phyloP scores from a whole-genome alignment of 2,888 invertebrate species.

The Cabera pusaria region DNA sequence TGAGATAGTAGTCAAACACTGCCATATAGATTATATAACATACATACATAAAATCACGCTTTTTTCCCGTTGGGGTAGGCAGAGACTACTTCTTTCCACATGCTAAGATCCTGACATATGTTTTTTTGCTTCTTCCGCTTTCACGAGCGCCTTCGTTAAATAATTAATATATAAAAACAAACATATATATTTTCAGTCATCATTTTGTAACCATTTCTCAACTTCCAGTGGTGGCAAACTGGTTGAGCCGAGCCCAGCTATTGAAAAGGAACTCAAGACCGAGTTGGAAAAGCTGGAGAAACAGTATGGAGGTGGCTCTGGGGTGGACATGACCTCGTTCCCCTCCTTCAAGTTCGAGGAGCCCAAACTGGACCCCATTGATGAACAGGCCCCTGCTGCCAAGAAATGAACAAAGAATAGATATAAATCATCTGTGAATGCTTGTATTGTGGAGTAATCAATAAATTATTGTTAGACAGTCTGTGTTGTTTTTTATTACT shows the following conservation, averaged over 20 bases:
- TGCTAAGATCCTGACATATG: too few relatives aligned
- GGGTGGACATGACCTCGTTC: conserved; percentile 94
- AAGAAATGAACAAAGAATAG: conserved; percentile 56
- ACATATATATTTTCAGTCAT: too few relatives aligned
- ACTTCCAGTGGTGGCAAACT: conserved; percentile 89
- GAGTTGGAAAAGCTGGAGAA: conserved; percentile 92
- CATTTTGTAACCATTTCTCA: conserved; percentile 3
- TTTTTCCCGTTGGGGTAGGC: too few relatives aligned
- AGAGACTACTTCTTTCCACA: too few relatives aligned
- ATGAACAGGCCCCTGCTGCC: conserved; percentile 55
- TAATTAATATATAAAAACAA: too few relatives aligned
- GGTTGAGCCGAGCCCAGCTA: conserved; percentile 91
- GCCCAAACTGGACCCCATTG: conserved; percentile 87
- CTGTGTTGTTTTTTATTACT: conserved; percentile 7
- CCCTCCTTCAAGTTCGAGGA: conserved; percentile 93
- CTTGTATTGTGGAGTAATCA: conserved; percentile 27
- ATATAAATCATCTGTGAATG: conserved; percentile 26
- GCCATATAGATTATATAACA: too few relatives aligned
- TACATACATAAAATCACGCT: too few relatives aligned
- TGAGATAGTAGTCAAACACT: too few relatives aligned
- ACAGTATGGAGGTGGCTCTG: conserved; percentile 89
- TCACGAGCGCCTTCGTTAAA: too few relatives aligned
- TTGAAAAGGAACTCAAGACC: conserved; percentile 88
- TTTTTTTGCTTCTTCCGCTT: too few relatives aligned
- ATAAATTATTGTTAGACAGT: conserved; percentile 32